Evolutionary conservation across 2,797 vertebrate species (phyloP).

Genomic region (Brachyalestes nurse): DNA sequence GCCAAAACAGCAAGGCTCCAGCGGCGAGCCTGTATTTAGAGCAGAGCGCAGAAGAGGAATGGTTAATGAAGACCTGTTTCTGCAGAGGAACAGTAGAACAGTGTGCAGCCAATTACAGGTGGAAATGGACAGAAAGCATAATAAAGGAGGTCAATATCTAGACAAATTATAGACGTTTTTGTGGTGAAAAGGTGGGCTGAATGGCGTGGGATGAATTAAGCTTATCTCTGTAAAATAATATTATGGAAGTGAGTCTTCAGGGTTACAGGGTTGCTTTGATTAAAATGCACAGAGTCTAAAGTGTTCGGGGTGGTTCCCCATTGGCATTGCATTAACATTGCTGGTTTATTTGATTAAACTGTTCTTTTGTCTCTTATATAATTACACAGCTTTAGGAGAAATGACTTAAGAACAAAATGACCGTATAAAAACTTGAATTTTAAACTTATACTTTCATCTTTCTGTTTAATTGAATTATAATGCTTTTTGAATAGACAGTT

Average conservation of each 20-base stretch:
- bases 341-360: conserved; percentile 6
- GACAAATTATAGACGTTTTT: background rate
- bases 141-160: background rate
- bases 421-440: conserved; percentile 1
- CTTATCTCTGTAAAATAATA: background rate
- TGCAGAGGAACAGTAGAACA: background rate
- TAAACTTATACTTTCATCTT: conserved; percentile 8
- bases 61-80: conserved; percentile 4
- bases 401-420: background rate
- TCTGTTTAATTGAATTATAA: conserved; percentile 3
- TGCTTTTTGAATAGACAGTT: conserved; percentile 7
- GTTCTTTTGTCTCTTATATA: conserved; percentile 2
- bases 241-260: background rate
- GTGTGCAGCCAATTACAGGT: conserved; percentile 7
- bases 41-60: background rate
- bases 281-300: background rate
- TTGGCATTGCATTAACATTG: background rate
- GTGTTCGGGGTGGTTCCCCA: background rate
- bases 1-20: conserved; percentile 37
- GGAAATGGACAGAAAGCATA: background rate
- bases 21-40: background rate
- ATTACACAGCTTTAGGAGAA: background rate
- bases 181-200: background rate
- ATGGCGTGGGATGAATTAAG: background rate
- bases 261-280: background rate